phyloP scores from a whole-genome alignment of 2,888 invertebrate genomes.

The Abscondita cerata region DNA sequence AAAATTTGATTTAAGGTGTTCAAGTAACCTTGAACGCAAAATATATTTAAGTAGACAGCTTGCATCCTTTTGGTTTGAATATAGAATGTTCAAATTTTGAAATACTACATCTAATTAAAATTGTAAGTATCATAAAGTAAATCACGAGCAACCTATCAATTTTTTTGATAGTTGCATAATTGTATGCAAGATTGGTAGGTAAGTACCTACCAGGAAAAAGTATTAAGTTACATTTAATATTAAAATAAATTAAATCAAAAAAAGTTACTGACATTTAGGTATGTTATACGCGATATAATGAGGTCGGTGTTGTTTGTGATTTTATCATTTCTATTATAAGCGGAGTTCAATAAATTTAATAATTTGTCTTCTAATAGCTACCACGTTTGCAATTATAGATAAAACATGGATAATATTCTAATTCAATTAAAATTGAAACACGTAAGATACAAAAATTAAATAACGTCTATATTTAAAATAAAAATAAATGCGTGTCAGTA shows the following conservation, averaged over 20 bases:
- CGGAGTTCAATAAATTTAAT: constrained; percentile 15
- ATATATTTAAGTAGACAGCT: no score
- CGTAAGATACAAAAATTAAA: background rate
- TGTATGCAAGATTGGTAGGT: no score
- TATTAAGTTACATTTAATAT: constrained; percentile 19
- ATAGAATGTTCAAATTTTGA: no score
- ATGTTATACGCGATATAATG: constrained; percentile 32
- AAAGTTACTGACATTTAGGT: constrained; percentile 42
- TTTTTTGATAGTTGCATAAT: no score
- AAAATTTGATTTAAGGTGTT: no score
- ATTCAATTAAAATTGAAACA: constrained; percentile 3
- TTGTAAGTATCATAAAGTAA: no score
- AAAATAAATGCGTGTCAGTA: background rate
- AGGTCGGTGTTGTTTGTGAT: constrained; percentile 40
- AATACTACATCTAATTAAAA: no score
- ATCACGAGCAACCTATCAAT: no score
- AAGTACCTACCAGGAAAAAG: no score
- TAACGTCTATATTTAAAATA: constrained; percentile 2
- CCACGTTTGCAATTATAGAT: constrained; percentile 18
- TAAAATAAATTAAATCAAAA: constrained; percentile 26
- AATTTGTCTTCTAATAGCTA: constrained; percentile 27
- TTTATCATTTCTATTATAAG: constrained; percentile 32
- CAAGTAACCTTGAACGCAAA: no score
- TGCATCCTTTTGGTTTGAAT: no score
- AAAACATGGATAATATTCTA: background rate